Conservation (phyloP, 2,888 invertebrate genomes). For the Terebella lapidaria region DNA sequence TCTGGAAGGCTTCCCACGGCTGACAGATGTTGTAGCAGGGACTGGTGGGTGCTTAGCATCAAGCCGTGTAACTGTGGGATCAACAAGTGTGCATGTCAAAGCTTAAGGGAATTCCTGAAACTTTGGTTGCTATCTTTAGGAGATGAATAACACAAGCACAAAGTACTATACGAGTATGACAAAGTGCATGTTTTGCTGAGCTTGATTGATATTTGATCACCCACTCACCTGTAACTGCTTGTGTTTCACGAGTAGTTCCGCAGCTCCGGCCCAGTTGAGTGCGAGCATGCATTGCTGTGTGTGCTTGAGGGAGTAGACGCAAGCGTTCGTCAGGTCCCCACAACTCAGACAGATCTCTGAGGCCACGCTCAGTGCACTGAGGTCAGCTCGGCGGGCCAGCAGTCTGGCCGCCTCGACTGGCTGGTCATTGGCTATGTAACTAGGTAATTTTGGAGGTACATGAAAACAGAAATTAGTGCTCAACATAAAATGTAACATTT, state of each 20-base stretch:
- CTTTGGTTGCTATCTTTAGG: no score
- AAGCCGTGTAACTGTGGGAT: no score
- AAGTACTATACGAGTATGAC: no score
- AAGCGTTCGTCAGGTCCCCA: conserved; percentile 36
- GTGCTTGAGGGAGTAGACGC: conserved; percentile 37
- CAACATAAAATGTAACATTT: no score
- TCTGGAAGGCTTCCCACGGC: not conserved
- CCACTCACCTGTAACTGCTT: not conserved
- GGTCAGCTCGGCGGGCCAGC: conserved; percentile 59
- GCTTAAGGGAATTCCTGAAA: no score
- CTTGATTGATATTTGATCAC: no score
- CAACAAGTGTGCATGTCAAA: no score
- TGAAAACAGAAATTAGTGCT: no score
- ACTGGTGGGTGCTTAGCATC: not conserved
- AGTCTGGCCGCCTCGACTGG: conserved; percentile 62
- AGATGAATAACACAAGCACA: no score
- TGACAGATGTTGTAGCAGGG: not conserved
- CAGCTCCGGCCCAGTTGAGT: conserved; percentile 33
- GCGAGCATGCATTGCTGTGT: conserved; percentile 35
- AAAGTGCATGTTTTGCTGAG: no score
- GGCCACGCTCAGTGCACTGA: conserved; percentile 60
- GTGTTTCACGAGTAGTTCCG: not conserved
- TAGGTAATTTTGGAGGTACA: no score
- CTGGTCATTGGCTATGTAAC: conserved; percentile 61
- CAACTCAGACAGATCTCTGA: conserved; percentile 59